Evolutionary conservation across 92 coral and sea anemone species (phyloP).

Genomic region (Plumapathes pennacea): DNA sequence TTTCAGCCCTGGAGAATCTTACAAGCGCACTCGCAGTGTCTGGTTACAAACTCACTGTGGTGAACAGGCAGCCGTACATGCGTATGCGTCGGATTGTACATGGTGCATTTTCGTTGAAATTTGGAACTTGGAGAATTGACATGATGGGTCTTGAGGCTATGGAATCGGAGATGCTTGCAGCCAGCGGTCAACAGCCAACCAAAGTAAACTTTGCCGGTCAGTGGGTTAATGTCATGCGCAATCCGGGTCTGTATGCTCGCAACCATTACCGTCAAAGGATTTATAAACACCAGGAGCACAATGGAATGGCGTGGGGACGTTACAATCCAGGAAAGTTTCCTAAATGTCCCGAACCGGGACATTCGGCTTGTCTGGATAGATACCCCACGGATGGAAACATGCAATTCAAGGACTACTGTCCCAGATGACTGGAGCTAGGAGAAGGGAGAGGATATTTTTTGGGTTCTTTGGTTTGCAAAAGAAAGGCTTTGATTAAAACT

Average conservation of each 20-base stretch:
- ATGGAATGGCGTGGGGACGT: conserved; percentile 81
- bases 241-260: conserved; percentile 96
- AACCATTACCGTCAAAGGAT: conserved; percentile 87
- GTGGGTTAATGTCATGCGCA: conserved; percentile 92
- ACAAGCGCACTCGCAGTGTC: conserved; percentile 48
- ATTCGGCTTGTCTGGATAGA: conserved; percentile 91
- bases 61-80: conserved; percentile 76
- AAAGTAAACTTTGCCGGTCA: conserved; percentile 88
- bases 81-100: conserved; percentile 91
- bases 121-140: conserved; percentile 80
- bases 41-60: conserved; percentile 67
- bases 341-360: conserved; percentile 68
- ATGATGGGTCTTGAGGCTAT: conserved; percentile 91
- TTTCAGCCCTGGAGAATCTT: conserved; percentile 80
- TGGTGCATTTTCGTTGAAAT: conserved; percentile 73
- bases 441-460: no score
- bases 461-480: no score
- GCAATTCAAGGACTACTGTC: conserved; percentile 82
- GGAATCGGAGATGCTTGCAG: conserved; percentile 92
- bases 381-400: conserved; percentile 89
- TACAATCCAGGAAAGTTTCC: conserved; percentile 71
- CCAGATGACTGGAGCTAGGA: no score
- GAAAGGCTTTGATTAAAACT: no score
- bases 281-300: conserved; percentile 87
- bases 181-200: conserved; percentile 90